A percentile compares a stretch with the other conserved stretches of the same genome.
Conservation (phyloP, 1,140 invertebrate species). For the Papilio dardanus region DNA sequence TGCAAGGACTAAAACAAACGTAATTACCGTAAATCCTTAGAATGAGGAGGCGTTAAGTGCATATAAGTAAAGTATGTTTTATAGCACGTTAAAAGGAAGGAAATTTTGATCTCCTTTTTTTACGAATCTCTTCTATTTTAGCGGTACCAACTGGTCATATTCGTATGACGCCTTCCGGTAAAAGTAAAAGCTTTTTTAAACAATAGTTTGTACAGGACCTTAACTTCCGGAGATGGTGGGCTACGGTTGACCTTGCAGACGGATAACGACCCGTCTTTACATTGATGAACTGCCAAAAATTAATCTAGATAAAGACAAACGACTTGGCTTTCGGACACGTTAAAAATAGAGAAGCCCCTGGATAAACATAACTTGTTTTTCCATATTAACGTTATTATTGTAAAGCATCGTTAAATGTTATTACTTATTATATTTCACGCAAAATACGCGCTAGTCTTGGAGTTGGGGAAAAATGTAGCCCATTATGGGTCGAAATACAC, state of each 20-base stretch:
- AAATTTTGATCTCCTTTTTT: neutral
- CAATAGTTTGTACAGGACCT: neutral
- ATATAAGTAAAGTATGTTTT: slow-evolving; percentile 4
- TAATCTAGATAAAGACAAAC: slow-evolving; percentile 37
- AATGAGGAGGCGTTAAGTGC: neutral
- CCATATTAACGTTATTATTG: neutral
- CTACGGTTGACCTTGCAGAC: slow-evolving; percentile 30
- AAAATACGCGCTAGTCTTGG: too few relatives aligned
- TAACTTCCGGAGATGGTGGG: neutral
- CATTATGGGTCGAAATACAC: too few relatives aligned
- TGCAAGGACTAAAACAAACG: neutral
- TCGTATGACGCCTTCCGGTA: neutral
- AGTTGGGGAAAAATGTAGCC: too few relatives aligned
- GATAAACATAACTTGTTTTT: slow-evolving; percentile 27
- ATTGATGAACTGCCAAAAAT: slow-evolving; percentile 39
- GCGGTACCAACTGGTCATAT: neutral
- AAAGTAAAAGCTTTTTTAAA: neutral
- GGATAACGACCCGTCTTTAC: slow-evolving; percentile 35
- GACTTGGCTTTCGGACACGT: slow-evolving; percentile 37
- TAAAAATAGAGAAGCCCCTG: slow-evolving; percentile 37
- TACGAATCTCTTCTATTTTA: neutral
- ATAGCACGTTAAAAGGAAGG: neutral
- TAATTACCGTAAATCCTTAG: slow-evolving; percentile 1
- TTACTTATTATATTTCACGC: too few relatives aligned
- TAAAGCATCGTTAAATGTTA: neutral